A percentile compares a stretch with the other conserved stretches of the same genome.
Evolutionary conservation across 2,888 invertebrate species (phyloP).

Genomic region (Clepsis dumicolana): DNA sequence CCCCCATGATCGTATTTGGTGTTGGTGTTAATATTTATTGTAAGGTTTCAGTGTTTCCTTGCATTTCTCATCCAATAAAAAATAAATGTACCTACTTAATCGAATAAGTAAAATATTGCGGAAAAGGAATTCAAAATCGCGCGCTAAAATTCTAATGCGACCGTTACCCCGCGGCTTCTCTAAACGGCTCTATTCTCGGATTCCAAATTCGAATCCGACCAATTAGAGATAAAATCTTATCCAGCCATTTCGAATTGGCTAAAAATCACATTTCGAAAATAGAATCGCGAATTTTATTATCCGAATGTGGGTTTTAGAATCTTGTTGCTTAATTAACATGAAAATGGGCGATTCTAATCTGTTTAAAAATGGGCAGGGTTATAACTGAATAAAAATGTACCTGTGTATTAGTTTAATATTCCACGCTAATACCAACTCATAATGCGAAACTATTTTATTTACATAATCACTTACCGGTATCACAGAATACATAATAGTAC

Average conservation of each 20-base stretch:
- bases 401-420: too few species aligned
- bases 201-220: conserved; percentile 35
- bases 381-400: neutral
- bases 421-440: too few species aligned
- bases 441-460: too few species aligned
- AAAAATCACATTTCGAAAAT: conserved; percentile 17
- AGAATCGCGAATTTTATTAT: conserved; percentile 18
- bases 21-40: too few species aligned
- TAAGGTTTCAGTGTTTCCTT: too few species aligned
- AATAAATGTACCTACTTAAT: too few species aligned
- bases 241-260: conserved; percentile 21
- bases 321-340: conserved; percentile 17
- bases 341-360: conserved; percentile 26
- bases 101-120: neutral
- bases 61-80: too few species aligned
- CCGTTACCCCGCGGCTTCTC: conserved; percentile 2
- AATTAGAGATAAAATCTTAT: conserved; percentile 36
- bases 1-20: too few species aligned
- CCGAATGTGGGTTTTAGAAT: conserved; percentile 6
- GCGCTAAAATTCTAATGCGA: conserved; percentile 9
- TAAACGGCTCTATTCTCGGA: conserved; percentile 26
- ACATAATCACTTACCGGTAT: too few species aligned
- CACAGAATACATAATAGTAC: too few species aligned
- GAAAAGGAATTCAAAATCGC: conserved; percentile 5
- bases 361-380: conserved; percentile 15